Evolutionary conservation across 2,113 vertebrate species (phyloP), one percentile per base, ranked within the genome.

Genomic region (Cavia aperea): DNA sequence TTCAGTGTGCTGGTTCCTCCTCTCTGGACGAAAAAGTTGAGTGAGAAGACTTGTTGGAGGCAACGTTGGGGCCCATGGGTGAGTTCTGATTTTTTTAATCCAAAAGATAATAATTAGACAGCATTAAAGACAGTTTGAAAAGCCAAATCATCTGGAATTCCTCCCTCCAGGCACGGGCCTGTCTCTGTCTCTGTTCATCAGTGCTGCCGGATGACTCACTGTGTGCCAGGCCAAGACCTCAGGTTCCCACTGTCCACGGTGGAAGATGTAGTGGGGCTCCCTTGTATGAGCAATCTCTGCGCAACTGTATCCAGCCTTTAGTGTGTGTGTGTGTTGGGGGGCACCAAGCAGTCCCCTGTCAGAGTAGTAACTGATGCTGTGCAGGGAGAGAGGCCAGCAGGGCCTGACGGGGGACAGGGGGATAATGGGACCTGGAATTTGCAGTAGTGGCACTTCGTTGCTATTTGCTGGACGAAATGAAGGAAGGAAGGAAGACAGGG

Each of bases 81-180:
- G n/a, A 92, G 21, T 70, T 86, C 62, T 79, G 8, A 62, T 24
- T 90, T 49, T 90, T 56, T 77, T 77, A 77, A 81, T 63, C 70
- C 66, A 5, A 51, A 93, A 93, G 77, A 89, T 70, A 94, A 92
- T 24, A 94, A 92, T 24, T 16, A 4, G 92, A 91, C 46, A 92
- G 49, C 54, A 70, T 60, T 84, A 49, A 93, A 88, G 73, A 84
- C 86, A 92, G 65, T 87, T 93, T 24, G 36, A 31, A 75, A 49
- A n/a, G 62, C 39, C 49, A 62, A 78, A 39, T 73, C 58, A n/a
- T 70, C 92, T 89, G 58, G 63, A 79, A 92, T 96, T 92, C 56
- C 68, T 95, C 68, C 79, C 81, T 70, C 82, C 83, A 63, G 78
- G 88, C 54, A 77, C 26, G 13, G 81, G 83, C 46, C 36, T 13